These are phyloP conservation scores for Calameuta pallipes DNA, from an alignment of 2,888 invertebrate species.

Conservation along the genomic window DNA sequence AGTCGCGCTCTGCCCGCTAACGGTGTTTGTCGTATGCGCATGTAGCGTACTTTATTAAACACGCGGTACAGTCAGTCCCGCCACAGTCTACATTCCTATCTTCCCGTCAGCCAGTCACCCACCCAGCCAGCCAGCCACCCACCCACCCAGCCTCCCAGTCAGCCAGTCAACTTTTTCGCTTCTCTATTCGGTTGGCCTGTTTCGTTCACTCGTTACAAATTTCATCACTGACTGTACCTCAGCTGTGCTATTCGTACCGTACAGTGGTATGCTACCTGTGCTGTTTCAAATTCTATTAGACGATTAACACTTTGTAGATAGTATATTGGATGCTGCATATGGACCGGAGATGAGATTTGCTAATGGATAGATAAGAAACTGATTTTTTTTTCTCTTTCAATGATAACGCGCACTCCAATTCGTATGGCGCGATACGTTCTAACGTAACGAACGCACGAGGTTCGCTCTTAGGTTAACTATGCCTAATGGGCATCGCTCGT, in stretches of 20 bases:
- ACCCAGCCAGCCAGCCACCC: no score
- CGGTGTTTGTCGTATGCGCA: conserved; percentile 11
- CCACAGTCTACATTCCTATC: background rate
- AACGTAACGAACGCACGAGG: background rate
- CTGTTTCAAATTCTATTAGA: background rate
- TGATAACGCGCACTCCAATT: background rate
- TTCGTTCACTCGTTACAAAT: no score
- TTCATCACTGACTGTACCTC: background rate
- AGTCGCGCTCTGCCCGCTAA: background rate
- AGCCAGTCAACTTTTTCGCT: background rate
- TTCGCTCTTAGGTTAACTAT: conserved; percentile 25
- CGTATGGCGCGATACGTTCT: background rate
- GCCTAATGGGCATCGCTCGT: conserved; percentile 21
- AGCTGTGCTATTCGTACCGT: background rate
- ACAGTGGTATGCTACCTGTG: background rate
- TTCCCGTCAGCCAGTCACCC: no score
- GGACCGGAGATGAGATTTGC: background rate
- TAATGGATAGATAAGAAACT: background rate
- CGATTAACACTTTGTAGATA: background rate
- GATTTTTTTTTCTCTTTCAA: background rate
- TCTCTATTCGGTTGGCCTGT: background rate
- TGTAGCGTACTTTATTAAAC: conserved; percentile 6
- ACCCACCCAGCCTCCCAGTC: no score
- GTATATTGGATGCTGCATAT: background rate
- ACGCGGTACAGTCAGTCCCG: background rate